Base-by-base conservation (phyloP, 2,113 vertebrate species). In the Ciconia maguari region DNA sequence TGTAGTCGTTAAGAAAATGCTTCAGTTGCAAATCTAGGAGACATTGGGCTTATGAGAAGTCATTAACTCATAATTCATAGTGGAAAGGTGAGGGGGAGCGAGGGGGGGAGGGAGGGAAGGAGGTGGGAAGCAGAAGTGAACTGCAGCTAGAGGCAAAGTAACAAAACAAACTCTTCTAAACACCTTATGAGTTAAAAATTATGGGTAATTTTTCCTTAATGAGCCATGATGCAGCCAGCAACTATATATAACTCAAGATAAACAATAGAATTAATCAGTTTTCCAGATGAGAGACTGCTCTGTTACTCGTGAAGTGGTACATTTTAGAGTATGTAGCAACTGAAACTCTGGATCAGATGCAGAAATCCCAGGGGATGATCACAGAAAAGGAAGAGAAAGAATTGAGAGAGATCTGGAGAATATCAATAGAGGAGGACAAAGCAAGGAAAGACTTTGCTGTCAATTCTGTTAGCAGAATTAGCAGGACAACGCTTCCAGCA, bases 91-190 rank as follows among this genome's bases (percentile, higher is more conserved):
- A 36, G 36, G 36, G 36, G 36, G 36, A 36, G 26, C 5, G 8
- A 19, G 4, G 2, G n/a, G 18, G 9, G 4, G 0, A 44, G 5
- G 5, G 7, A 51, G 27, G 14, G 24, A 81, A 77, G n/a, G 13
- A 25, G 3, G 13, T 32, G 19, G 15, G 7, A 74, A 68, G 21
- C 7, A 89, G 46, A 77, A 66, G 2, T 16, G 32, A 92, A 55
- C 4, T 38, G 26, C 29, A 71, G 32, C 36, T 54, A 49, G 25
- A 89, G 10, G 7, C 16, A 48, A 29, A 79, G 32, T 38, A 71
- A 65, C 11, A 69, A 95, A 86, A 17, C 12, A 55, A 69, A 57
- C 26, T 46, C 80, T 57, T 57, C 26, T 27, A 44, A 89, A 65
- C 14, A 26, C 16, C 41, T 70, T 78, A 24, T 21, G 10, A 76